Percentiles rank a stretch among this genome's conserved stretches.
phyloP scores from a whole-genome alignment of 2,888 invertebrate genomes.

The Mesorhabditis belari region DNA sequence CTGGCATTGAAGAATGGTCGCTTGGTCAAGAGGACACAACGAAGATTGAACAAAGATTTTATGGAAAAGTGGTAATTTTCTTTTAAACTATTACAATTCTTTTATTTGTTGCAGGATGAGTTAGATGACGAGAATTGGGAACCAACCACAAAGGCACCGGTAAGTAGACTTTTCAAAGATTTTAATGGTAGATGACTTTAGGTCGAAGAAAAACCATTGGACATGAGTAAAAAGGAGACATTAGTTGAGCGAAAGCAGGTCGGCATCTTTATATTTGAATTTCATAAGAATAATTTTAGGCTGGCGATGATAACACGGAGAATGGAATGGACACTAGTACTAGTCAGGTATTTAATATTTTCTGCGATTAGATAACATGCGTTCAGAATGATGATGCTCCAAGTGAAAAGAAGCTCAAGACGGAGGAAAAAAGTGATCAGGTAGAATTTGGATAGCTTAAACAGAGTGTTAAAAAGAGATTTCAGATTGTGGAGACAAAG shows the following conservation, averaged over 20 bases:
- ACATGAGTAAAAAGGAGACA: neutral
- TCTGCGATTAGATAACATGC: too few species aligned
- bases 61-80: slow-evolving; percentile 10
- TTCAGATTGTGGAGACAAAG: too few species aligned
- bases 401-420: neutral
- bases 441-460: too few species aligned
- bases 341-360: too few species aligned
- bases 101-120: neutral
- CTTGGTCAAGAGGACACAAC: slow-evolving; percentile 1
- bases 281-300: too few species aligned
- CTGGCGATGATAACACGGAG: too few species aligned
- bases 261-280: neutral
- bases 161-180: too few species aligned
- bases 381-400: neutral
- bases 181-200: neutral
- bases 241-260: neutral
- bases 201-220: neutral
- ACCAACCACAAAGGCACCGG: neutral
- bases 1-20: neutral
- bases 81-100: neutral
- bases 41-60: slow-evolving; percentile 16
- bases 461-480: too few species aligned
- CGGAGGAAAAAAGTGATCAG: neutral
- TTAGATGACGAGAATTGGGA: neutral
- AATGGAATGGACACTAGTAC: too few species aligned